Percentiles rank a stretch among this genome's conserved stretches.
Conservation (phyloP, 2,888 invertebrate genomes). For the Acronicta alni region DNA sequence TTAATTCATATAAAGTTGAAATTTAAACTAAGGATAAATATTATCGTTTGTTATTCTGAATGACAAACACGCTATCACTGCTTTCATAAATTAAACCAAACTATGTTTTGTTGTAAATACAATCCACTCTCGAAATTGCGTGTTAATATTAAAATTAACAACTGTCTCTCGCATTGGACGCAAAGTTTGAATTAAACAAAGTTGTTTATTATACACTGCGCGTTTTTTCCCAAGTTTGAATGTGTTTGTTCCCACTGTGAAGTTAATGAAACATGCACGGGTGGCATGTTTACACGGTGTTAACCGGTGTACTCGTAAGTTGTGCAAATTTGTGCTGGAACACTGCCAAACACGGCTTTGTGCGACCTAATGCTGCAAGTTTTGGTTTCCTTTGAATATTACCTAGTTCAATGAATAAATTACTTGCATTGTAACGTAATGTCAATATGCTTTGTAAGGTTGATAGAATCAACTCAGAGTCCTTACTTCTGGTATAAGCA, state of each 20-base stretch:
- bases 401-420: constrained; percentile 1
- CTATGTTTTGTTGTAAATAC: neutral
- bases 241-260: neutral
- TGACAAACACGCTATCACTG: neutral
- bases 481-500: no score
- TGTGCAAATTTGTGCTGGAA: constrained; percentile 25
- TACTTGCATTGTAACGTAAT: neutral
- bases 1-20: no score
- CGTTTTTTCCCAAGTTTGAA: constrained; percentile 1
- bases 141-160: constrained; percentile 30
- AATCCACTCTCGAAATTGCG: constrained; percentile 9
- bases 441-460: neutral
- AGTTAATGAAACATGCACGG: constrained; percentile 29
- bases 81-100: neutral
- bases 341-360: constrained; percentile 21
- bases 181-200: constrained; percentile 14
- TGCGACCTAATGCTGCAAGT: constrained; percentile 26
- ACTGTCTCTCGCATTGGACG: constrained; percentile 1
- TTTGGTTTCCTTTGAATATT: constrained; percentile 24
- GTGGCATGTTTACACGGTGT: constrained; percentile 44
- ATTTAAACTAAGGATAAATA: no score
- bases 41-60: neutral
- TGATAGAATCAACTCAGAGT: neutral
- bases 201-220: constrained; percentile 7
- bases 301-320: constrained; percentile 20